Conservation (phyloP, 37 sponge, comb jelly and placozoan genomes). For the Chondrosia reniformis region DNA sequence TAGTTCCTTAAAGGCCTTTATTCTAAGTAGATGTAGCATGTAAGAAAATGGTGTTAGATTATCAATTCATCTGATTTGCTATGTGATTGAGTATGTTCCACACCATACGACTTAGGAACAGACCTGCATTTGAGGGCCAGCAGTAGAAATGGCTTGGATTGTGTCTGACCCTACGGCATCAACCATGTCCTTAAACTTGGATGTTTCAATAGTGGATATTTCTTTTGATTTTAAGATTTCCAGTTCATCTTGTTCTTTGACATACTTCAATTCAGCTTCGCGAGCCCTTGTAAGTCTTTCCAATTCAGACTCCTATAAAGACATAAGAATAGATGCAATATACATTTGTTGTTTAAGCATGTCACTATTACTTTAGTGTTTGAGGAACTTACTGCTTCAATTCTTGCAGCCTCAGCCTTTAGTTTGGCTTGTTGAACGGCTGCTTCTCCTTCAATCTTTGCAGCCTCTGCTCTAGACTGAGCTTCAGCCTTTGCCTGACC, state of each 20-base stretch:
- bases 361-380: background rate
- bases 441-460: conserved; percentile 97
- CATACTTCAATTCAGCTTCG: conserved; percentile 90
- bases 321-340: background rate
- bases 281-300: conserved; percentile 86
- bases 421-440: conserved; percentile 96
- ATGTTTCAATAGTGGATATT: conserved; percentile 76
- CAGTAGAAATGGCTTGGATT: conserved; percentile 78
- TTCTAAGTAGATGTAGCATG: no score
- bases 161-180: conserved; percentile 88
- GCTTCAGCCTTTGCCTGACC: conserved; percentile 99
- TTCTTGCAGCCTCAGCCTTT: conserved; percentile 91
- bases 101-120: no score
- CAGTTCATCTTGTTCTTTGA: conserved; percentile 87
- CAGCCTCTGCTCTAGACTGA: conserved; percentile 94
- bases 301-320: conserved; percentile 86
- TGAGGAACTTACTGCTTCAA: conserved; percentile 83
- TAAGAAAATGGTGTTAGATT: no score
- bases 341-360: background rate
- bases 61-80: no score
- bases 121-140: conserved; percentile 95
- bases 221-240: conserved; percentile 84
- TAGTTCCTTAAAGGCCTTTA: no score
- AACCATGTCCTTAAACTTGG: conserved; percentile 94
- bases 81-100: no score